Evolutionary conservation across 1,140 invertebrate species (phyloP).

Genomic region (Drosophila triauraria): DNA sequence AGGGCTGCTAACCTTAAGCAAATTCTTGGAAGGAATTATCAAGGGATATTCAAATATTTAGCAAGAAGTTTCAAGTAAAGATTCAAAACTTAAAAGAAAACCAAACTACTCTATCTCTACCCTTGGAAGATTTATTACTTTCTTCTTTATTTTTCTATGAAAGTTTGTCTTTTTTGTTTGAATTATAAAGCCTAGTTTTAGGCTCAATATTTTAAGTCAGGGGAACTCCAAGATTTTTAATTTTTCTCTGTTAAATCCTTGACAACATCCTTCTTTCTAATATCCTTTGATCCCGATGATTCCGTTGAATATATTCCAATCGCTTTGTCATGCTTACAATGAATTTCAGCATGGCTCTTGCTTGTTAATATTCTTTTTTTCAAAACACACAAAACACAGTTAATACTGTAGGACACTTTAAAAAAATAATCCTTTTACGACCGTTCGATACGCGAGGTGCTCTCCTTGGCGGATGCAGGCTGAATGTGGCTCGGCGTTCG

Average conservation of each 20-base stretch:
- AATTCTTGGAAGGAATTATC: not conserved
- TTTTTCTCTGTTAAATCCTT: not conserved
- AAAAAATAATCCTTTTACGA: slow-evolving; percentile 36
- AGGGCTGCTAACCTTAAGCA: too few species aligned
- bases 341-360: slow-evolving; percentile 73
- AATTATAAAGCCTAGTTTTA: not conserved
- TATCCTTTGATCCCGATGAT: slow-evolving; percentile 2
- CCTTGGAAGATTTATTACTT: not conserved
- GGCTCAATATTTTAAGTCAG: not conserved
- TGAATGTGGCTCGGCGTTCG: slow-evolving; percentile 75
- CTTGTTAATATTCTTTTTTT: not conserved
- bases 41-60: not conserved
- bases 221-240: not conserved
- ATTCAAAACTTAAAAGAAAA: not conserved
- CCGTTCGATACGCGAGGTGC: slow-evolving; percentile 40
- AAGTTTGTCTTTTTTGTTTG: not conserved
- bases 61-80: too few species aligned
- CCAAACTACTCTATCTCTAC: not conserved
- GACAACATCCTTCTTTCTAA: not conserved
- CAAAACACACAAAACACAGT: slow-evolving; percentile 10
- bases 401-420: slow-evolving; percentile 12
- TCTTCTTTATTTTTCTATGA: not conserved
- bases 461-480: slow-evolving; percentile 55
- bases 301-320: not conserved
- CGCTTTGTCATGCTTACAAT: slow-evolving; percentile 65